These are phyloP conservation scores for Catocala nupta DNA, from an alignment of 2,888 invertebrate genomes.

Conservation along the genomic window DNA sequence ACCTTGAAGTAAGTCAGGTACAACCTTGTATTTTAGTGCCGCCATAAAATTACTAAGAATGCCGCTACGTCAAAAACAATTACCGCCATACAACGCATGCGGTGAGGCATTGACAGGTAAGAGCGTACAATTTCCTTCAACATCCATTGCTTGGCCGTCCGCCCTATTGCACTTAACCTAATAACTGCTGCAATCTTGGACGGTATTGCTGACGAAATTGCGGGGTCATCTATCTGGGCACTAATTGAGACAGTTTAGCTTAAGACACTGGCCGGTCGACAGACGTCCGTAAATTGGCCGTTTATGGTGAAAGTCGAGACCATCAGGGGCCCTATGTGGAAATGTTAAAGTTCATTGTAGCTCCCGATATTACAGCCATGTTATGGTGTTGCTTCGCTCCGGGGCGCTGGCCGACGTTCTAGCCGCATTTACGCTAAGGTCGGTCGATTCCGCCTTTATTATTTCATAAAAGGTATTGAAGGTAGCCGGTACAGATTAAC, in stretches of 20 bases:
- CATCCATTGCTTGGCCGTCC: slow-evolving; percentile 57
- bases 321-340: slow-evolving; percentile 72
- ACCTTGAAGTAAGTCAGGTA: neutral
- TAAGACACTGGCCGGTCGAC: slow-evolving; percentile 80
- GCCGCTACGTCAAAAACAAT: slow-evolving; percentile 49
- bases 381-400: slow-evolving; percentile 73
- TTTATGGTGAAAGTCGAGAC: slow-evolving; percentile 84
- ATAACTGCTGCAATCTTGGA: slow-evolving; percentile 72
- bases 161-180: slow-evolving; percentile 75
- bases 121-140: slow-evolving; percentile 57
- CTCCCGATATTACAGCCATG: slow-evolving; percentile 80
- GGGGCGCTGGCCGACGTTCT: slow-evolving; percentile 67
- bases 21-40: slow-evolving; percentile 7
- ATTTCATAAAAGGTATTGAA: slow-evolving; percentile 39
- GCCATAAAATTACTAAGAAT: slow-evolving; percentile 36
- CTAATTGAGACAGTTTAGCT: slow-evolving; percentile 86
- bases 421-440: slow-evolving; percentile 57
- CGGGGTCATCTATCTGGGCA: slow-evolving; percentile 82
- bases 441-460: slow-evolving; percentile 30
- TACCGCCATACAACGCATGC: slow-evolving; percentile 39
- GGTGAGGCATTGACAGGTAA: slow-evolving; percentile 49
- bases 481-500: slow-evolving; percentile 46
- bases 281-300: slow-evolving; percentile 83
- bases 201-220: slow-evolving; percentile 77
- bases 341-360: slow-evolving; percentile 82